A percentile compares a stretch with the other conserved stretches of the same genome.
These are phyloP conservation scores for Lerema accius DNA, from an alignment of 1,140 invertebrate species.

Conservation along the genomic window DNA sequence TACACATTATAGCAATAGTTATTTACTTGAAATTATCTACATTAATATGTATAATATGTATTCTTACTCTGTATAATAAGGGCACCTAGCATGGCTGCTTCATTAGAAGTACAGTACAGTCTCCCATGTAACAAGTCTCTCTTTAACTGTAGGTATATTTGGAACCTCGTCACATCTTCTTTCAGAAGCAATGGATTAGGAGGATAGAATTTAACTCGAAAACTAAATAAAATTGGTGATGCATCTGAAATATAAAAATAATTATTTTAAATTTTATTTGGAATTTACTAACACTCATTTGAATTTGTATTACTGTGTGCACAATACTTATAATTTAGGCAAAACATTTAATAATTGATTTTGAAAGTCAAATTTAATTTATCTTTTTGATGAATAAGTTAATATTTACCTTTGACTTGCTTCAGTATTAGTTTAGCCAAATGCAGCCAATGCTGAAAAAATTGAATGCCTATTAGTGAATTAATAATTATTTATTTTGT, in stretches of 20 bases:
- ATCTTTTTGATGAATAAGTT: not conserved
- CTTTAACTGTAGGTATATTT: constrained; percentile 96
- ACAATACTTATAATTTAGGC: too few relatives aligned
- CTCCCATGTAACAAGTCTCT: constrained; percentile 97
- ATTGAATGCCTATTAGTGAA: constrained; percentile 18
- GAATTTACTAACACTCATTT: too few relatives aligned
- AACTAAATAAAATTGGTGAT: constrained; percentile 94
- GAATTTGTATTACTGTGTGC: too few relatives aligned
- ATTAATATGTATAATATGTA: too few relatives aligned
- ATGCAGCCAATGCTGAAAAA: constrained; percentile 97
- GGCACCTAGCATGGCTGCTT: constrained; percentile 94
- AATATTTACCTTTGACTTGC: constrained; percentile 94
- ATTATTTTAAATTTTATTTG: not conserved
- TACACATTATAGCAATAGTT: too few relatives aligned
- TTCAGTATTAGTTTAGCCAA: constrained; percentile 95
- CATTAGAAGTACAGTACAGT: constrained; percentile 94
- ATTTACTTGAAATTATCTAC: constrained; percentile 15
- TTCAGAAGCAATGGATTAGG: constrained; percentile 92
- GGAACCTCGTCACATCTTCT: constrained; percentile 95
- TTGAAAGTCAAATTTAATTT: too few relatives aligned
- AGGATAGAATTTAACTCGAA: constrained; percentile 97
- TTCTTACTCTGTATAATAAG: constrained; percentile 95
- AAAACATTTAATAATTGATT: too few relatives aligned
- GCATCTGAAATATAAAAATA: constrained; percentile 85
- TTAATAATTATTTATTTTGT: too few relatives aligned